Percentiles rank a stretch among this genome's conserved stretches.
Conservation (phyloP, 2,113 vertebrate genomes). For the Corapipo altera region DNA sequence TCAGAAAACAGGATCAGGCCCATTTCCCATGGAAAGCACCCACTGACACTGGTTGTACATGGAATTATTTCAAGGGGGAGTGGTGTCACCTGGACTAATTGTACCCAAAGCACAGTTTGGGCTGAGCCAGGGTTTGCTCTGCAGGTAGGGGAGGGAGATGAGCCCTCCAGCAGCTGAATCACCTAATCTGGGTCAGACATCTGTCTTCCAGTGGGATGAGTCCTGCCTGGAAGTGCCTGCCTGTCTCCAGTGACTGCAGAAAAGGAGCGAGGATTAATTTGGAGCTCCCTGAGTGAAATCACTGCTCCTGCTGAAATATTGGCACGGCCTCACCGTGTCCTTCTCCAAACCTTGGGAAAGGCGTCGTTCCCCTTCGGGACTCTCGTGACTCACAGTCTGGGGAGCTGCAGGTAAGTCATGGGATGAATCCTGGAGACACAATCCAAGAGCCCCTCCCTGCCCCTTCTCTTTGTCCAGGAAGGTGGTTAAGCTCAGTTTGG, state of each 20-base stretch:
- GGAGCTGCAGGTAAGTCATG: background rate
- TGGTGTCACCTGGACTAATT: background rate
- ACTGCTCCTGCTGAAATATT: background rate
- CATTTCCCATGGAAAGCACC: background rate
- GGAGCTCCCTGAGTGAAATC: slow-evolving; percentile 1
- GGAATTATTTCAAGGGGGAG: background rate
- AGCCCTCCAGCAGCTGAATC: slow-evolving; percentile 52
- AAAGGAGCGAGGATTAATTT: background rate
- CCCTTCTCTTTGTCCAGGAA: background rate
- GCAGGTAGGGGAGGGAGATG: background rate
- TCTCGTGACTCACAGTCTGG: background rate
- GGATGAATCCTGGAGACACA: background rate
- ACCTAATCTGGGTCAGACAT: slow-evolving; percentile 51
- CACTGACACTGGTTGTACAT: background rate
- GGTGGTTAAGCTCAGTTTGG: background rate
- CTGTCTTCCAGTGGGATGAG: slow-evolving; percentile 13
- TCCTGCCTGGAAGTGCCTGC: slow-evolving; percentile 18
- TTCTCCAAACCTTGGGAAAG: background rate
- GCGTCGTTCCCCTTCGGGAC: background rate
- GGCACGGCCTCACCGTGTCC: background rate
- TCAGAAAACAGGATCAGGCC: background rate
- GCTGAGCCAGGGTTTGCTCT: background rate
- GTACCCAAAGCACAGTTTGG: background rate
- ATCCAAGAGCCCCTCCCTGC: background rate
- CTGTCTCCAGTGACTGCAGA: background rate